A percentile compares a stretch with the other conserved stretches of the same genome.
phyloP scores from a whole-genome alignment of 1,140 invertebrate genomes.

The Meteorus sp. region DNA sequence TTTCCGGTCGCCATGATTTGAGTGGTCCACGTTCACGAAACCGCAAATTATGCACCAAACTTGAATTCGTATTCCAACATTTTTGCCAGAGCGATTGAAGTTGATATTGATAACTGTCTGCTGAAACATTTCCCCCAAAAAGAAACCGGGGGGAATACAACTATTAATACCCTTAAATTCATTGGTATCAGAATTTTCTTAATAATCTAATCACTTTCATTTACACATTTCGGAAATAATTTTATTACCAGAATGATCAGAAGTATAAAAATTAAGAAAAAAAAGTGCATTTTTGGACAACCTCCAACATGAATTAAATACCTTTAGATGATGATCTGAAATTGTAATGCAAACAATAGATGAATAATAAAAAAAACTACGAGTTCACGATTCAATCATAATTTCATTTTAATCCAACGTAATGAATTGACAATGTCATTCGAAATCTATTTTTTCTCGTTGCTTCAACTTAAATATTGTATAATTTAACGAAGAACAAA shows the following conservation, averaged over 20 bases:
- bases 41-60: slow-evolving; percentile 81
- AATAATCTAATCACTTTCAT: slow-evolving; percentile 1
- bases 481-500: too few relatives aligned
- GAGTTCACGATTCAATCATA: too few relatives aligned
- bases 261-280: background rate
- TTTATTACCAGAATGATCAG: background rate
- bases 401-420: too few relatives aligned
- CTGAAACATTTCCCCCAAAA: slow-evolving; percentile 61
- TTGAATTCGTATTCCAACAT: slow-evolving; percentile 89
- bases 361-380: too few relatives aligned
- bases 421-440: too few relatives aligned
- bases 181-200: background rate
- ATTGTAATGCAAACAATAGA: too few relatives aligned
- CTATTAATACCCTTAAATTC: too few relatives aligned
- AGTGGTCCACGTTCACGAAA: slow-evolving; percentile 89
- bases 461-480: too few relatives aligned
- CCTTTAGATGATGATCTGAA: too few relatives aligned
- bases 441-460: too few relatives aligned
- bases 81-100: slow-evolving; percentile 93
- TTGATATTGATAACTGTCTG: slow-evolving; percentile 93
- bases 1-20: slow-evolving; percentile 90
- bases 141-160: slow-evolving; percentile 48
- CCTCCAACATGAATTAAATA: too few relatives aligned
- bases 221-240: too few relatives aligned
- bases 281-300: background rate